These are phyloP conservation scores for Coremacera marginata DNA, from an alignment of 2,888 invertebrate genomes.

Conservation along the genomic window DNA sequence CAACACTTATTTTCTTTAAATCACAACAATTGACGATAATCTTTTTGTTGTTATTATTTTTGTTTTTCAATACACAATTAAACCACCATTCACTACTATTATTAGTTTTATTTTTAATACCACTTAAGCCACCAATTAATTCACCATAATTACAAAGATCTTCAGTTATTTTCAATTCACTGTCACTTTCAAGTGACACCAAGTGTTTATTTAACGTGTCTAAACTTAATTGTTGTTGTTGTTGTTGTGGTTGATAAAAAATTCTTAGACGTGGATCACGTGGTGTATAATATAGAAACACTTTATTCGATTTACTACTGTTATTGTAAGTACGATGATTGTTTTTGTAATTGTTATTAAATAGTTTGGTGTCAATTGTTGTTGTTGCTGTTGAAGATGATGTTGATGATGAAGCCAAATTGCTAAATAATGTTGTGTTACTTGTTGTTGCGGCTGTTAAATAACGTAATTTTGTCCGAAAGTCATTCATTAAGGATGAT, in stretches of 20 bases:
- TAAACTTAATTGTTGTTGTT: constrained; percentile 28
- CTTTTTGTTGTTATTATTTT: constrained; percentile 40
- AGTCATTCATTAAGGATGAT: constrained; percentile 69
- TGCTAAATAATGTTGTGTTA: constrained; percentile 45
- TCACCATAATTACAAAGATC: constrained; percentile 67
- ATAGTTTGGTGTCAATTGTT: constrained; percentile 42
- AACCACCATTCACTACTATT: constrained; percentile 18
- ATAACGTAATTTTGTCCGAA: constrained; percentile 64
- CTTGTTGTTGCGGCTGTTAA: constrained; percentile 51
- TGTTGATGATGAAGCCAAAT: constrained; percentile 11
- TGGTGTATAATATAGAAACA: constrained; percentile 67
- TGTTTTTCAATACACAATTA: constrained; percentile 28
- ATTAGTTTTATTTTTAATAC: constrained; percentile 26
- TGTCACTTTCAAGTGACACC: constrained; percentile 44
- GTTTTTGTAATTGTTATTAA: constrained; percentile 54
- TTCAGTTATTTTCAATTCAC: constrained; percentile 64
- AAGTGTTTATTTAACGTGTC: constrained; percentile 61
- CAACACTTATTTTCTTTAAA: constrained; percentile 42
- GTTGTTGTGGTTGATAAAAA: constrained; percentile 45
- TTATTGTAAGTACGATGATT: constrained; percentile 65
- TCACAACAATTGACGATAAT: constrained; percentile 44
- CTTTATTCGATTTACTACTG: constrained; percentile 67
- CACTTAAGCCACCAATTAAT: constrained; percentile 61
- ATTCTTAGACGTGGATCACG: constrained; percentile 69
- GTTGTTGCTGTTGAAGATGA: constrained; percentile 27